Conservation (phyloP, 2,113 vertebrate genomes). For the Coracopsis vasa region DNA sequence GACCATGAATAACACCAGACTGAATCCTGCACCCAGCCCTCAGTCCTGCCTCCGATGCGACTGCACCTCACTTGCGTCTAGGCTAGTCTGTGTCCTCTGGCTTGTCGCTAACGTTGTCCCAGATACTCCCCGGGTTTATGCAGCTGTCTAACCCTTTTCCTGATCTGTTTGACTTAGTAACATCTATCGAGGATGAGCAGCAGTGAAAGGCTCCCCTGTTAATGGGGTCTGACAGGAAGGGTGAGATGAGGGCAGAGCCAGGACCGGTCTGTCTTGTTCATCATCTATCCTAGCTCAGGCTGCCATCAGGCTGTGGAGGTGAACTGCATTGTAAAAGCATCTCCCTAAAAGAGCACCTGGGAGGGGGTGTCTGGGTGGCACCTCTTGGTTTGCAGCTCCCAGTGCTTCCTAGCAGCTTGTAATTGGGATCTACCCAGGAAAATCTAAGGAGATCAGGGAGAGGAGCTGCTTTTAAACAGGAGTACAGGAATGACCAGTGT, state of each 20-base stretch:
- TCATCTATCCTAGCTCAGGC: background rate
- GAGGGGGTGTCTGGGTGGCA: rapidly evolving
- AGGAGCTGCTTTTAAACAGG: background rate
- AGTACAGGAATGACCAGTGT: background rate
- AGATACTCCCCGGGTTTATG: background rate
- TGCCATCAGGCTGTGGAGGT: background rate
- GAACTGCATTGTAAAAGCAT: background rate
- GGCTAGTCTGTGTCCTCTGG: background rate
- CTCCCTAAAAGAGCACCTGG: background rate
- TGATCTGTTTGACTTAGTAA: background rate
- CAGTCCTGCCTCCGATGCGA: rapidly evolving
- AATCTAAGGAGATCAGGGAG: background rate
- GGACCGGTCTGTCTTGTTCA: background rate
- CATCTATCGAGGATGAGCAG: background rate
- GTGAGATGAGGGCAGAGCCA: background rate
- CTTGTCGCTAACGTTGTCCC: background rate
- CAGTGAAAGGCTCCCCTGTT: background rate
- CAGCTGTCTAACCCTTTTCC: background rate
- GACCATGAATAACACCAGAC: background rate
- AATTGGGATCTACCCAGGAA: background rate
- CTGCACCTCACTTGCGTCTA: background rate
- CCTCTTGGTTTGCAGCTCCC: background rate
- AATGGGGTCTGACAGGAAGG: background rate
- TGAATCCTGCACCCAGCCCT: background rate
- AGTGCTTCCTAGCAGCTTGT: background rate